A percentile compares a stretch with the other conserved stretches of the same genome.
Evolutionary conservation across 2,113 vertebrate species (phyloP).

Genomic region (Myotis brandtii): DNA sequence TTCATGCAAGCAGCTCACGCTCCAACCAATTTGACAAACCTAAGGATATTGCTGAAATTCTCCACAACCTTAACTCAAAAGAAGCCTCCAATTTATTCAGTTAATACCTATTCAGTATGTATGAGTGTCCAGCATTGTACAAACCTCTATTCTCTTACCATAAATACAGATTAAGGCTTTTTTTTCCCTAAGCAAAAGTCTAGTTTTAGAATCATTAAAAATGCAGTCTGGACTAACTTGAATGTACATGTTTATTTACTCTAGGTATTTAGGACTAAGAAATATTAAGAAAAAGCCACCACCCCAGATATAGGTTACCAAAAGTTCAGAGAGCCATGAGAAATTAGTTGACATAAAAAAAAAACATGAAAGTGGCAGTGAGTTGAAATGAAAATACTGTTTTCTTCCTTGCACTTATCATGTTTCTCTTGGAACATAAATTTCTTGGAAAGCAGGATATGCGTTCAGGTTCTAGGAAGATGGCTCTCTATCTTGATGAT

Average conservation of each 20-base stretch:
- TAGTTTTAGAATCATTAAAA: constrained; percentile 14
- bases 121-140: background rate
- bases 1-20: background rate
- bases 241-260: constrained; percentile 25
- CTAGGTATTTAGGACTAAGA: background rate
- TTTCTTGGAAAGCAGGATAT: background rate
- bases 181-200: background rate
- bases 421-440: background rate
- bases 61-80: background rate
- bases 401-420: constrained; percentile 3
- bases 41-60: background rate
- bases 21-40: background rate
- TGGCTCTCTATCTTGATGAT: background rate
- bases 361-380: background rate
- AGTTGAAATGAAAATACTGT: background rate
- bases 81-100: background rate
- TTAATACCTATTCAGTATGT: background rate
- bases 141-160: background rate
- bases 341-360: background rate
- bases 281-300: background rate
- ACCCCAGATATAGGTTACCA: background rate
- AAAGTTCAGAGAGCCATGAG: background rate
- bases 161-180: background rate
- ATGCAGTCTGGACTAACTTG: background rate
- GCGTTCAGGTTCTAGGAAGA: background rate